Evolutionary conservation across 2,797 vertebrate species (phyloP), one percentile per base, ranked within the genome.

Genomic region (Pangasius krempfi): DNA sequence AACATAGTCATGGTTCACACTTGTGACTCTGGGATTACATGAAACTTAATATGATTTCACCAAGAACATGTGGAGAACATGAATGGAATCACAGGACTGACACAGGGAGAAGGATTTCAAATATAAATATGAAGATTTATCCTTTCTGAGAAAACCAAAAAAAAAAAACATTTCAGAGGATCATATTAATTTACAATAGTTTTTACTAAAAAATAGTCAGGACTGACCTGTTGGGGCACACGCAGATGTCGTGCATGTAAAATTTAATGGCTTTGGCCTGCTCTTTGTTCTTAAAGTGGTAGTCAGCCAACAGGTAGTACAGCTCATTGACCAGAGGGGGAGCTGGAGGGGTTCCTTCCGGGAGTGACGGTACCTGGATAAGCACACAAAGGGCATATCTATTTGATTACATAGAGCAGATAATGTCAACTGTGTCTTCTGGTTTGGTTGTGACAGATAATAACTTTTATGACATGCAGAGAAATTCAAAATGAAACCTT

Each of bases 261-360:
- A 99, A 99, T 95, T 98, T 99, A 93, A 99, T 98, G 90, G 99
- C 99, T 93, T 99, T 99, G 72, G 97, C 97, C 93, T 99, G 99
- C 86, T 99, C 99, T 93, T 99, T 99, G 94, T 99, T 99, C 94
- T 99, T 99, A 94, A 99, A 99, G 91, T 99, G 98, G 92, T 99
- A 99, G 89, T 99, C 99, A 30, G 98, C 99, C 93, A 99, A 94
- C 81, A 99, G 96, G 91, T 99, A 99, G 94, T 97, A 99, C 25
- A 99, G 94, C 93, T 99, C 98, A 52, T 97, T 97, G 87, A 98
- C 97, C 92, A 99, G 96, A 0, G 96, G 96, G 87, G 97, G 98
- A 20, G 96, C 96, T 60, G 96, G 96, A 88, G 97, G 94, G 0
- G 97, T 96, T n/a, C 97, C 98, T 84, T 97, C 97, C 0, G 98